Percentiles rank a stretch among this genome's conserved stretches.
Evolutionary conservation across 1,140 invertebrate genomes (phyloP).

Genomic region (Trissolcus basalis): DNA sequence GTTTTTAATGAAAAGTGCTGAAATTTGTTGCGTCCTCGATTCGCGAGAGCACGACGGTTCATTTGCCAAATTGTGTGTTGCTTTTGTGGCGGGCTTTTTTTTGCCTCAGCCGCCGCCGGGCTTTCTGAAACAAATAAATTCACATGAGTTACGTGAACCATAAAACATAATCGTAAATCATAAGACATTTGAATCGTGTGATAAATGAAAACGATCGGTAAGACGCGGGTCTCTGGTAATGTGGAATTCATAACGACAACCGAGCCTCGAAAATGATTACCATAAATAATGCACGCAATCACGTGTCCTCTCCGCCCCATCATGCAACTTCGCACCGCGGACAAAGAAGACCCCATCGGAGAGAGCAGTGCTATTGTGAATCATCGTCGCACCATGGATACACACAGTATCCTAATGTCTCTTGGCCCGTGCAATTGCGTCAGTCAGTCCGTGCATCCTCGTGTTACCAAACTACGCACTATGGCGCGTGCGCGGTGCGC

Average conservation of each 20-base stretch:
- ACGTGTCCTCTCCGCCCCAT: slow-evolving; percentile 53
- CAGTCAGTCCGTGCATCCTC: too few relatives aligned
- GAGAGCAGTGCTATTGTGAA: slow-evolving; percentile 61
- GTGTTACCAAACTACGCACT: slow-evolving; percentile 47
- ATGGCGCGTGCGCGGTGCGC: slow-evolving; percentile 47
- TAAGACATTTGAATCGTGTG: too few relatives aligned
- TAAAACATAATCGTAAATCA: too few relatives aligned
- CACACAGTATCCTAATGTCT: slow-evolving; percentile 52
- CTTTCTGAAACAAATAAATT: too few relatives aligned
- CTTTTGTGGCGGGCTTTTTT: too few relatives aligned
- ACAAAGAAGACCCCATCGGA: slow-evolving; percentile 67
- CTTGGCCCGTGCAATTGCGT: slow-evolving; percentile 36
- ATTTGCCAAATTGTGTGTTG: too few relatives aligned
- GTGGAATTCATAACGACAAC: slow-evolving; percentile 58
- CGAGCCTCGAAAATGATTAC: slow-evolving; percentile 48
- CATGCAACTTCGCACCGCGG: slow-evolving; percentile 65
- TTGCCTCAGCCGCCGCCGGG: too few relatives aligned
- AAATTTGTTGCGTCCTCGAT: too few relatives aligned
- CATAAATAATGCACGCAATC: slow-evolving; percentile 72
- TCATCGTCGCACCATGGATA: slow-evolving; percentile 58
- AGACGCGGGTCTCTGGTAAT: slow-evolving; percentile 31
- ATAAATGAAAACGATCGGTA: too few relatives aligned
- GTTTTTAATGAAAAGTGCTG: slow-evolving; percentile 8
- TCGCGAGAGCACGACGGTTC: too few relatives aligned
- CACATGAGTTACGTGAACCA: too few relatives aligned